Base-by-base conservation (phyloP, 2,797 vertebrate species). In the Sciaenops ocellatus region DNA sequence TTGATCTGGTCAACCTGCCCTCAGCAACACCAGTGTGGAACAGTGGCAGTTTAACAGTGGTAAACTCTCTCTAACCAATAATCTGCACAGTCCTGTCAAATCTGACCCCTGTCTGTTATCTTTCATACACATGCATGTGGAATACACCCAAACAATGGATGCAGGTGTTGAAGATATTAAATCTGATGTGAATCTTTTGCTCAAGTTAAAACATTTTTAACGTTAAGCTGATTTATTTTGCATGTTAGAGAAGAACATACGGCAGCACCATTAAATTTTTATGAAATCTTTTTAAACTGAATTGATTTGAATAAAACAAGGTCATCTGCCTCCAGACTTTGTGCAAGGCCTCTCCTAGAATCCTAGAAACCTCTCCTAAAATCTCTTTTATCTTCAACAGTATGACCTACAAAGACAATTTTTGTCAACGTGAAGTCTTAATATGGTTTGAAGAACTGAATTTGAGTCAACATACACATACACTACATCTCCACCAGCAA, bases 1-100 rank as follows among this genome's bases (percentile, higher is more conserved):
- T 18, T 69, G 46, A 94, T 82, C 67, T 60, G 66, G 76, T 85
- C 79, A 78, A 76, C 84, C 73, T 78, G 88, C 65, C 55, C 30
- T 72, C 74, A 80, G 61, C 69, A 52, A 66, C 85, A 79, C 60
- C 48, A 68, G 83, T 75, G 69, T 73, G 80, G 42, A 55, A 81
- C 15, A n/a, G 17, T 7, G 6, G 41, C 46, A 20, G 3, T 28
- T 74, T 55, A 62, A 63, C 26, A 65, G 38, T 61, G 13, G 8
- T 64, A 26, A 70, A 61, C 76, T 61, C 61, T 78, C 22, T 5
- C 38, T 11, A 52, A 64, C 6, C 38, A 60, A 38, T 38, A 20
- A 47, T 6, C 70, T 57, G 55, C 69, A 60, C 77, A 34, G 57
- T 63, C 17, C 6, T 28, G 10, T 47, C 17, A 42, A 24, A 20